Evolutionary conservation across 2,113 vertebrate genomes (phyloP), one percentile per base, ranked within the genome.

Genomic region (Calypte anna): DNA sequence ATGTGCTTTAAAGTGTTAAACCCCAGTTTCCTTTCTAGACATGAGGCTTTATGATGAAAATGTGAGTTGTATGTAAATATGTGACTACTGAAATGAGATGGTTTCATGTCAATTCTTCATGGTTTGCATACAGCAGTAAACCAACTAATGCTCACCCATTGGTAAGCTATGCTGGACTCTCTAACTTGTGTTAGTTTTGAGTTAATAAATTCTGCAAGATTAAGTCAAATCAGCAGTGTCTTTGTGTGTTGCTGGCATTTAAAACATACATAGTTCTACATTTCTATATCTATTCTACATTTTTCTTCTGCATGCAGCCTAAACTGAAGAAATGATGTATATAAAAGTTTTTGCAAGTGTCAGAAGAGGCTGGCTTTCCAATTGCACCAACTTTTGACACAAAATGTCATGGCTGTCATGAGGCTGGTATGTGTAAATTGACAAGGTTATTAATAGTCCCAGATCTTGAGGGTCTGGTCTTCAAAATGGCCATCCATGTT

Each of bases 1-100:
- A 92, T 93, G 81, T 94, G 58, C 85, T 96, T 86, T 90, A 27
- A 96, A 80, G 75, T 86, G 88, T 88, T 92, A 86, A 55, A 87
- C 31, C 69, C 66, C 83, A 58, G 19, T 63, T 77, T 93, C 23
- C 38, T 92, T 88, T 86, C 55, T 59, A 43, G 55, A 58, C 5
- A 61, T 48, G 63, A 81, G 7, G 50, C 18, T 89, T 75, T 61
- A 54, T 9, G 72, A 33, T 53, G 70, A 82, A 92, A 92, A 94
- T 64, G 16, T 40, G 55, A 86, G 38, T 51, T 91, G n/a, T 44
- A 76, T 23, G 88, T 11, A 88, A 79, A 70, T 31, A 69, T 28
- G 38, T 14, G 16, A 88, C 20, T 33, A 74, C 54, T 91, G 78
- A 79, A 93, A 95, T 91, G 87, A 78, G 53, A 85, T 94, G 74